Evolutionary conservation across 1,140 invertebrate species (phyloP), one percentile per base, ranked within the genome.

Genomic region (Apis florea): DNA sequence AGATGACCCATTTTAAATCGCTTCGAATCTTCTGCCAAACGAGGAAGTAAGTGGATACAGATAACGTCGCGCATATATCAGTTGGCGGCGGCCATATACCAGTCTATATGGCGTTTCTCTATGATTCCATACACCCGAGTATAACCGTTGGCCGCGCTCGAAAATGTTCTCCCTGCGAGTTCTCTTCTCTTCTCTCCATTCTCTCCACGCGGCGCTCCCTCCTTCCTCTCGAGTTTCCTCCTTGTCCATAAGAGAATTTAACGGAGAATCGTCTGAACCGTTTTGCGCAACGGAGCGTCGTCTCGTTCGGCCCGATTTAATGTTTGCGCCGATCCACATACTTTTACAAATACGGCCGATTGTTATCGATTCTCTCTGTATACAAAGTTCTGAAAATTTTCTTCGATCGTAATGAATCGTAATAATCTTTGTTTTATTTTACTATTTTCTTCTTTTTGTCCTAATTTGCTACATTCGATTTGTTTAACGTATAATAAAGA

Each of bases 51-150:
- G 89, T 90, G 85, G 86, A 88, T 85, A 85, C 69, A 85, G 81
- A 88, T 87, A 91, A 89, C 82, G 86, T 90, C 77, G 81, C 77
- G 82, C 86, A 85, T 90, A 90, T 84, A 91, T 90, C 86, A 90
- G 83, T 53, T 82, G 80, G 81, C 73, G 83, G 83, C 86, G 83
- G 84, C 81, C 84, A 90, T 91, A 90, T 89, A 91, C 72, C 73
- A 90, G 89, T 88, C 89, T 89, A 88, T 90, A 89, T 89, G 89
- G 88, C 72, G 64, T 87, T 77, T 53, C 68, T 58, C 63, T 76
- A 64, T 56, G 73, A 80, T 83, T 83, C 86, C 82, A 81, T 86
- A 88, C 24, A 75, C 82, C 61, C 24, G 59, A 21, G 66, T 81
- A 83, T 81, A 88, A 82, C 79, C 79, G 76, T 87, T 80, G 75